Conservation (phyloP, 2,888 invertebrate genomes). For the Anorthoa munda region DNA sequence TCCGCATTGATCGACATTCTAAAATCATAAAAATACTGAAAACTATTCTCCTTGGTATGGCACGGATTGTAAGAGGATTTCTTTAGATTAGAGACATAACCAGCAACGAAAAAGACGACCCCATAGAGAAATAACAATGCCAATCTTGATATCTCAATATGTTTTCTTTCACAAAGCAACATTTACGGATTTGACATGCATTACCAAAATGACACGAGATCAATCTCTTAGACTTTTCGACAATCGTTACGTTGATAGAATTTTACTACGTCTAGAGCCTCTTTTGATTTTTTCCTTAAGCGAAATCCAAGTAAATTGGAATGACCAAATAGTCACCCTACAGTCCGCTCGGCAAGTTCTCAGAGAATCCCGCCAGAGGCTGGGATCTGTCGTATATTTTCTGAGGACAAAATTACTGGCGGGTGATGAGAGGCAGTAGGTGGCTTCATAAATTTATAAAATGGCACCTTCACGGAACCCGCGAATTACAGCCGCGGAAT, state of each 20-base stretch:
- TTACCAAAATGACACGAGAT: too few relatives aligned
- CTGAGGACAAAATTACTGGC: slow-evolving; percentile 70
- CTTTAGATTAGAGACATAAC: background rate
- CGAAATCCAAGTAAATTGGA: background rate
- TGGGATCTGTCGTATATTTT: slow-evolving; percentile 72
- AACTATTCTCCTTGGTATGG: background rate
- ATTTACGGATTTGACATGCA: too few relatives aligned
- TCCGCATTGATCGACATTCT: background rate
- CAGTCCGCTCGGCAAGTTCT: slow-evolving; percentile 51
- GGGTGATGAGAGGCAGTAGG: slow-evolving; percentile 71
- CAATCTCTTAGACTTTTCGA: too few relatives aligned
- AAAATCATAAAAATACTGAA: background rate
- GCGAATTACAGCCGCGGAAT: slow-evolving; percentile 45
- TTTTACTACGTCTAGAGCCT: too few relatives aligned
- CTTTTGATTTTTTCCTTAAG: background rate
- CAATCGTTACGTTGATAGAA: too few relatives aligned
- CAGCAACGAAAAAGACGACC: background rate
- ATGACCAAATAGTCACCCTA: slow-evolving; percentile 60
- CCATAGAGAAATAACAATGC: background rate
- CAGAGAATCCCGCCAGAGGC: slow-evolving; percentile 63
- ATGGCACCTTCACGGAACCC: slow-evolving; percentile 52
- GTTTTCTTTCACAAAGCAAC: background rate
- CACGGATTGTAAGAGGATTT: background rate
- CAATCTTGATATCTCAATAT: too few relatives aligned
- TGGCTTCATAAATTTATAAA: slow-evolving; percentile 68